Evolutionary conservation across 1,140 invertebrate species (phyloP), one percentile per base, ranked within the genome.

Genomic region (Carcinoscorpius rotundicauda): DNA sequence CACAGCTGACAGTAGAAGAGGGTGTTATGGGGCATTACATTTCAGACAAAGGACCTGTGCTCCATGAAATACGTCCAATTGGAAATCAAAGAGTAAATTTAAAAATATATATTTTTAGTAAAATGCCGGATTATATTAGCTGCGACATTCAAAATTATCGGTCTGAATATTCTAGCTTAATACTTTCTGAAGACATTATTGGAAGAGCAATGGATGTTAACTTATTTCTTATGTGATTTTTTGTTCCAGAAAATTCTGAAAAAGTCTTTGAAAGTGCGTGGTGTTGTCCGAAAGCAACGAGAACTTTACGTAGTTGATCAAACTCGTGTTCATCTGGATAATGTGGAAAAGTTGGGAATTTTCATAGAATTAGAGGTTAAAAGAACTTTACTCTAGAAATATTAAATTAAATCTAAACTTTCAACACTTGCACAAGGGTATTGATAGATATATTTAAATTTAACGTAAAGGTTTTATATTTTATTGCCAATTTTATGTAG

Each of bases 361-460:
- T 97, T 89, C 74, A 85, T 95, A 80, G 93, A 97, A 79, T 78
- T 97, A 55, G 93, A 97, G 81, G 91, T 94, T 8, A 55, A 55
- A 49, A 29, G 49, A 48, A 49, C 10, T 50, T 50, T 6, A 60
- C 49, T 10, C 49, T 60, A 29, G 48, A 48, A 8, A 59, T 6
- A 11, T n/a, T 59, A 55, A 3, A 9, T 8, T 55, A 55, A 55
- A 9, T 55, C n/a, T 55, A 55, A 55, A 55, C 8, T 55, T 55
- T 9, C 53, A 55, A 9, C 53, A 29, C 29, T 29, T 29, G 29
- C 29, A 29, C 2, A 29, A 29, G 29, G 29, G 29, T 29, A 29
- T 29, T 29, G 29, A 29, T 29, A 29, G 29, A 29, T 29, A 29
- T 29, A 29, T 29, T 29, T 29, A 29, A 29, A 29, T 55, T 55